phyloP scores from a whole-genome alignment of 2,797 vertebrate species.

The Benthosema pterotum region DNA sequence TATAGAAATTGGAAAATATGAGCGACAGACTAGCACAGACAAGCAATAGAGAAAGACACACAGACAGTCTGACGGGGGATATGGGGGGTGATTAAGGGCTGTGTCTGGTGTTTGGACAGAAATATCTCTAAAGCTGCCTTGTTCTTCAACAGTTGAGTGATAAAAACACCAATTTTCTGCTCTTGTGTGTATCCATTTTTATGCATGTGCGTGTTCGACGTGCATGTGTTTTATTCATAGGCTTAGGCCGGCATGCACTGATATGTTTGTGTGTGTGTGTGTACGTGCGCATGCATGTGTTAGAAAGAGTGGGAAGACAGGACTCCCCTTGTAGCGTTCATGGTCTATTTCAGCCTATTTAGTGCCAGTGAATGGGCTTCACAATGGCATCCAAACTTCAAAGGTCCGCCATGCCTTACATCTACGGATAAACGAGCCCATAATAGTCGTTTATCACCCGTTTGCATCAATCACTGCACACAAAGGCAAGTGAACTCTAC shows the following conservation, averaged over 20 bases:
- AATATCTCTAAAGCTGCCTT: background rate
- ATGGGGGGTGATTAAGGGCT: conserved; percentile 1
- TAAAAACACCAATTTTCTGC: background rate
- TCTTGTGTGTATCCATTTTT: conserved; percentile 1
- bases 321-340: conserved; percentile 34
- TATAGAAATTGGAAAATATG: too few species aligned
- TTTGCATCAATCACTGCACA: conserved; percentile 15
- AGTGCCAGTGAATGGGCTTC: conserved; percentile 13
- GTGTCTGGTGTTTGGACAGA: conserved; percentile 4
- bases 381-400: conserved; percentile 37
- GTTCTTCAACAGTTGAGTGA: background rate
- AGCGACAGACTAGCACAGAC: too few species aligned
- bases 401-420: conserved; percentile 24
- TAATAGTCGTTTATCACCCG: conserved; percentile 14
- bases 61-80: background rate
- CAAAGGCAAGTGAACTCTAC: conserved; percentile 11
- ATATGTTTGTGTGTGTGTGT: conserved; percentile 4
- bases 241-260: too few species aligned
- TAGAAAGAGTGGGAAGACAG: conserved; percentile 13
- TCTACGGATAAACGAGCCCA: conserved; percentile 5
- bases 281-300: background rate
- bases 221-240: background rate
- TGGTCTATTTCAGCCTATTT: conserved; percentile 30
- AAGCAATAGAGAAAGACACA: conserved; percentile 1
- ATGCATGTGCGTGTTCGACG: background rate